phyloP scores from a whole-genome alignment of 2,888 invertebrate genomes.

The Augochlorella aurata region DNA sequence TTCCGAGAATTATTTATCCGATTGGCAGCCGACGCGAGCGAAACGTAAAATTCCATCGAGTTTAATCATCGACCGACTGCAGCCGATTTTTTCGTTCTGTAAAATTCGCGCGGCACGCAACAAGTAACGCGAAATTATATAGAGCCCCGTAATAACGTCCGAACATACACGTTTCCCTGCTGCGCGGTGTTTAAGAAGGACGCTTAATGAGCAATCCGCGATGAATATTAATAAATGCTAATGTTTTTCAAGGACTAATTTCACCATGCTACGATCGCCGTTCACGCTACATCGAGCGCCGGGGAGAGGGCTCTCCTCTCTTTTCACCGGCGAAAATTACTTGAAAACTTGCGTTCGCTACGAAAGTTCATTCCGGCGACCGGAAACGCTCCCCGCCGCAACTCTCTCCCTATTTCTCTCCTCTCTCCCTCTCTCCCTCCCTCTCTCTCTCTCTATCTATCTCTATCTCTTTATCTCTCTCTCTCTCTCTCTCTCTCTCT shows the following conservation, averaged over 20 bases:
- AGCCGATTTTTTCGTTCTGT: background rate
- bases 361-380: conserved; percentile 32
- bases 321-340: conserved; percentile 27
- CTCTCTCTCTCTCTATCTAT: background rate
- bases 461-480: conserved; percentile 1
- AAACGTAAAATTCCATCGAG: background rate
- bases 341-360: conserved; percentile 28
- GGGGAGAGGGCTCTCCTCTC: background rate
- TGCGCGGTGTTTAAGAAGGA: background rate
- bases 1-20: conserved; percentile 1
- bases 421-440: background rate
- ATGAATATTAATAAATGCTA: conserved; percentile 52
- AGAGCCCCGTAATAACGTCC: background rate
- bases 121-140: conserved; percentile 11
- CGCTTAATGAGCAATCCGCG: conserved; percentile 30
- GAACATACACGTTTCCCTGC: conserved; percentile 1
- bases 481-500: background rate
- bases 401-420: no score
- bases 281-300: conserved; percentile 45
- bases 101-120: background rate
- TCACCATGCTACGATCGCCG: conserved; percentile 32
- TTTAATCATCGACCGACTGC: background rate
- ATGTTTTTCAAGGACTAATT: conserved; percentile 35
- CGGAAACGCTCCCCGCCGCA: conserved; percentile 25
- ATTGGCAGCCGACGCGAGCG: background rate